Evolutionary conservation across 2,113 vertebrate genomes (phyloP).

Genomic region (Gymnocephalus cernua): DNA sequence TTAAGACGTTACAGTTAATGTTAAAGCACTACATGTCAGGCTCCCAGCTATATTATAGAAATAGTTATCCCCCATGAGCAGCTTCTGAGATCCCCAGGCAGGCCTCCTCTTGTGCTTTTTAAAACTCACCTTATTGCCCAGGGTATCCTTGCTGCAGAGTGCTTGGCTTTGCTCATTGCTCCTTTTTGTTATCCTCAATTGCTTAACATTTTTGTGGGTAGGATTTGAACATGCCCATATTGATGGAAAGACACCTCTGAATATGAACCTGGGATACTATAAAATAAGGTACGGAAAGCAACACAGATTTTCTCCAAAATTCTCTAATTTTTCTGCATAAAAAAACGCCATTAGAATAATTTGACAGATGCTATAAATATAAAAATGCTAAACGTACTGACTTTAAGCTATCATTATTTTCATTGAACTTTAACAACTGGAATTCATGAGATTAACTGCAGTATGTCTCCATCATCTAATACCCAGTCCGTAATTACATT

Average conservation of each 20-base stretch:
- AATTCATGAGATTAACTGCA: constrained; percentile 8
- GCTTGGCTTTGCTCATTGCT: neutral
- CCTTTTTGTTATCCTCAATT: neutral
- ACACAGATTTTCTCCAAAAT: neutral
- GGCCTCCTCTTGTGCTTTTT: constrained; percentile 12
- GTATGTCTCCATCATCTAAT: constrained; percentile 2
- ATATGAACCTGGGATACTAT: neutral
- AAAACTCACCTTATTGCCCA: neutral
- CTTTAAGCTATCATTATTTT: constrained; percentile 15
- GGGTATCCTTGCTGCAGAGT: constrained; percentile 1
- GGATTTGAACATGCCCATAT: neutral
- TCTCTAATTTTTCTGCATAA: neutral
- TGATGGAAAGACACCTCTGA: neutral
- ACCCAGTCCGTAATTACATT: constrained; percentile 10
- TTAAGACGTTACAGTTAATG: neutral
- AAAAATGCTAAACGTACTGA: neutral
- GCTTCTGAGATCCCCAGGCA: constrained; percentile 17
- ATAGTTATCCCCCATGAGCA: constrained; percentile 5
- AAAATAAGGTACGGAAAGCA: neutral
- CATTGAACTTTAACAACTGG: constrained; percentile 13
- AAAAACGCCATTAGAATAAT: neutral
- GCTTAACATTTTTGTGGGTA: neutral
- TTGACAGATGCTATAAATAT: neutral
- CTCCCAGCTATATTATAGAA: constrained; percentile 22
- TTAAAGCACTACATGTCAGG: neutral